Evolutionary conservation across 2,113 vertebrate species (phyloP).

Genomic region (Anser brachyrhynchus): DNA sequence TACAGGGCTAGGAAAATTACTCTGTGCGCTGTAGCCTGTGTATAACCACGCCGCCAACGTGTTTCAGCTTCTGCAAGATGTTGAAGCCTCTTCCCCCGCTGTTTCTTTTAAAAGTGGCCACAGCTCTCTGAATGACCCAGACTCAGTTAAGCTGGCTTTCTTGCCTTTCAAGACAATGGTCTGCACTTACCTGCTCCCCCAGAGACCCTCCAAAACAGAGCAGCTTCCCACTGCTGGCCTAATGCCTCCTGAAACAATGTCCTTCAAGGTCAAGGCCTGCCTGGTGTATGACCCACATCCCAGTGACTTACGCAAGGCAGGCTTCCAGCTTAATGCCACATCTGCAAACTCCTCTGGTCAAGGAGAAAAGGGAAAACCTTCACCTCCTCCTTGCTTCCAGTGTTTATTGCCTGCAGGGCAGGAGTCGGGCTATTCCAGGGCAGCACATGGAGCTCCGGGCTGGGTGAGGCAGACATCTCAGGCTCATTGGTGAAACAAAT

Average conservation of each 20-base stretch:
- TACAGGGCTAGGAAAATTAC: not conserved
- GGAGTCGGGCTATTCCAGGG: not conserved
- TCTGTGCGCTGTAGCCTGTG: fast-evolving
- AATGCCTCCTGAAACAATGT: not conserved
- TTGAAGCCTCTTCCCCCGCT: not conserved
- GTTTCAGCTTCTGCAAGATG: not conserved
- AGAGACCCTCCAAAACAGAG: not conserved
- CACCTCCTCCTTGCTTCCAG: not conserved
- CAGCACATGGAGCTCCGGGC: not conserved
- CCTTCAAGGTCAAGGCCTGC: not conserved
- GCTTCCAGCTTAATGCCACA: not conserved
- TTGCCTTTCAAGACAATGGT: not conserved
- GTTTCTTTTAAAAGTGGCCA: not conserved
- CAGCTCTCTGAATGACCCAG: not conserved
- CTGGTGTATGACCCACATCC: not conserved
- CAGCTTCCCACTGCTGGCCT: not conserved
- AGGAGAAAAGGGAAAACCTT: not conserved
- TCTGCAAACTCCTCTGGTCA: not conserved
- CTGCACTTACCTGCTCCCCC: not conserved
- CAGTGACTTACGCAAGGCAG: not conserved
- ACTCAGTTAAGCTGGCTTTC: not conserved
- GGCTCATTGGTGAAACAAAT: not conserved
- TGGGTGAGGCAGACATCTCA: not conserved
- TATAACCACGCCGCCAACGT: not conserved
- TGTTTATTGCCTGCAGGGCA: not conserved